Evolutionary conservation across 2,113 vertebrate genomes (phyloP).

Genomic region (Chlamydotis undulata): DNA sequence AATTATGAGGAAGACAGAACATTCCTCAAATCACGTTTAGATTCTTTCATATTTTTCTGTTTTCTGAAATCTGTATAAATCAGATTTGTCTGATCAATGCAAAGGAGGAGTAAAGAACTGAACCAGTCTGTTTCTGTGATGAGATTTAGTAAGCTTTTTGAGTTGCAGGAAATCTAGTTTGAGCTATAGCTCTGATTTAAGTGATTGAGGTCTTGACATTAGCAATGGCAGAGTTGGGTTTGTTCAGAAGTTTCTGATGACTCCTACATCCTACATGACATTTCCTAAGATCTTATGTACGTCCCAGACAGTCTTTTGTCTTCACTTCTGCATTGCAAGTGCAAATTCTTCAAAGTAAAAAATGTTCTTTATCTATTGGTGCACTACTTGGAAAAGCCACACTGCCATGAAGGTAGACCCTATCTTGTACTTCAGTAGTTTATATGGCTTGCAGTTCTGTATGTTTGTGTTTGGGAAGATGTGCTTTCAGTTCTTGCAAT

Average conservation of each 20-base stretch:
- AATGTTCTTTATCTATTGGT: neutral
- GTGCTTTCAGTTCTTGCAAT: neutral
- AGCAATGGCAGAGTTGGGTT: neutral
- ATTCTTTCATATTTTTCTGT: neutral
- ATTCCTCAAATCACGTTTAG: neutral
- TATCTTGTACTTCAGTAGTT: conserved; percentile 26
- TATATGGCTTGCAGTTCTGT: neutral
- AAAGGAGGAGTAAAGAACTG: neutral
- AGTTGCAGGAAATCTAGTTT: neutral
- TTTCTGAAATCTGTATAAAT: neutral
- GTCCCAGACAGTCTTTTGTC: neutral
- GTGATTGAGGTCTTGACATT: neutral
- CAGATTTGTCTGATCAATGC: neutral
- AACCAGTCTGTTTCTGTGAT: neutral
- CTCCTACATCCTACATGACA: neutral
- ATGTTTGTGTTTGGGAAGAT: conserved; percentile 19
- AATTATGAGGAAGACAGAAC: neutral
- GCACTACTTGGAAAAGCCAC: conserved; percentile 36
- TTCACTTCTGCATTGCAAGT: neutral
- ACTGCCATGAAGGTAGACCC: neutral
- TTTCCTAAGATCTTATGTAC: neutral
- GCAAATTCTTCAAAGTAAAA: neutral
- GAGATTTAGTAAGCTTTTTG: neutral
- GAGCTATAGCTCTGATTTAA: neutral
- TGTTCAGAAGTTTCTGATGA: neutral